Conservation (phyloP, 1,140 invertebrate genomes). For the Temnothorax longispinosus region DNA sequence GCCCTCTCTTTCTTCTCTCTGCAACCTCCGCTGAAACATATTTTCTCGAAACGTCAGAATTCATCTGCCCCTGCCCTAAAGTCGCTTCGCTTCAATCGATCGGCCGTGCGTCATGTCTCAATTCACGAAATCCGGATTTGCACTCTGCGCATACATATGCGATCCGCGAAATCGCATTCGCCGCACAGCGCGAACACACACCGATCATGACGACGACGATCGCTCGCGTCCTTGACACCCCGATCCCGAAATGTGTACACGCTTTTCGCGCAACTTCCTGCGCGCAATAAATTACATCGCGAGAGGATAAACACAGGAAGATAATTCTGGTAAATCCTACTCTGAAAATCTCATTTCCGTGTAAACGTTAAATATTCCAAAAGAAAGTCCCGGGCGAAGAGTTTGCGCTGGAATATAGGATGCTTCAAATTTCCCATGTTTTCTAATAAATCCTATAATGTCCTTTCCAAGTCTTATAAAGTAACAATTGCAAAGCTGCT, state of each 20-base stretch:
- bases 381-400: not conserved
- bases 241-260: not conserved
- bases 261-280: not conserved
- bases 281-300: conserved; percentile 23
- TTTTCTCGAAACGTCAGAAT: conserved; percentile 50
- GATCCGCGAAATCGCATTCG: conserved; percentile 39
- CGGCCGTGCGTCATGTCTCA: conserved; percentile 16
- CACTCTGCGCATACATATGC: conserved; percentile 14
- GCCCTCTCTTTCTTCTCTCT: not conserved
- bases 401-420: not conserved
- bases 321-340: not conserved
- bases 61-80: conserved; percentile 28
- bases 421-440: not conserved
- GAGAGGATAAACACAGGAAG: not conserved
- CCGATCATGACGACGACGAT: not conserved
- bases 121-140: conserved; percentile 44
- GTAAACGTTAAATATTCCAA: not conserved
- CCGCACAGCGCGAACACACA: not conserved
- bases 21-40: conserved; percentile 34
- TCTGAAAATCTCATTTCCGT: not conserved
- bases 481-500: not conserved
- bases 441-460: not conserved
- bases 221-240: conserved; percentile 5
- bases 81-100: conserved; percentile 35
- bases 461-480: not conserved